Evolutionary conservation across 2,113 vertebrate species (phyloP).

Genomic region (Malurus alboscapulatus): DNA sequence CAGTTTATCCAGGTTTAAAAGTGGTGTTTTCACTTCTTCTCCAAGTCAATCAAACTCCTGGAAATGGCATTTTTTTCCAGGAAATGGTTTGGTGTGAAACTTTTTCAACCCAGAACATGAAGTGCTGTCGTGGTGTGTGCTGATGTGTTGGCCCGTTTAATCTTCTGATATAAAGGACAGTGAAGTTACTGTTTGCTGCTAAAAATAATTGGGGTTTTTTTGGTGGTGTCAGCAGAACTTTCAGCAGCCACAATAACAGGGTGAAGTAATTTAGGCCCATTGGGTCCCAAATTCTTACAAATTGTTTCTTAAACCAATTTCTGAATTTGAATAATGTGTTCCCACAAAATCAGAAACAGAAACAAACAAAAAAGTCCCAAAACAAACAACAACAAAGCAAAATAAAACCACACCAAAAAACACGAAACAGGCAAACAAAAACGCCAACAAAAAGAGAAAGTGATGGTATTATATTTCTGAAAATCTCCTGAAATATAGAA

Average conservation of each 20-base stretch:
- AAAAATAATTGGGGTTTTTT: background rate
- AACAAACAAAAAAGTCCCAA: no score
- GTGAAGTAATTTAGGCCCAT: background rate
- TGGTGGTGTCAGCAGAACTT: background rate
- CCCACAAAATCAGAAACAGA: background rate
- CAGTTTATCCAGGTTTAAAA: background rate
- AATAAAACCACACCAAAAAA: no score
- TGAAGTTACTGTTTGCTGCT: background rate
- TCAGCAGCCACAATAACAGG: background rate
- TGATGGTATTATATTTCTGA: background rate
- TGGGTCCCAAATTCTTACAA: background rate
- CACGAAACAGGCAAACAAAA: no score
- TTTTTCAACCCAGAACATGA: background rate
- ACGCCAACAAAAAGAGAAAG: background rate
- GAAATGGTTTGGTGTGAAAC: background rate
- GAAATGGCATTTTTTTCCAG: background rate
- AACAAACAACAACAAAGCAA: background rate
- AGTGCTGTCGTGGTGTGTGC: background rate
- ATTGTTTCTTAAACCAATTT: background rate
- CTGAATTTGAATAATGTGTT: fast-evolving
- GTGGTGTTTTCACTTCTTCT: background rate
- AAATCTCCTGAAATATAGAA: background rate
- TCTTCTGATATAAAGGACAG: background rate
- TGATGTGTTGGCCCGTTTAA: background rate
- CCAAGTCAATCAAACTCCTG: background rate